Evolutionary conservation across 2,113 vertebrate species (phyloP), one percentile per base, ranked within the genome.

Genomic region (Chaetops frenatus): DNA sequence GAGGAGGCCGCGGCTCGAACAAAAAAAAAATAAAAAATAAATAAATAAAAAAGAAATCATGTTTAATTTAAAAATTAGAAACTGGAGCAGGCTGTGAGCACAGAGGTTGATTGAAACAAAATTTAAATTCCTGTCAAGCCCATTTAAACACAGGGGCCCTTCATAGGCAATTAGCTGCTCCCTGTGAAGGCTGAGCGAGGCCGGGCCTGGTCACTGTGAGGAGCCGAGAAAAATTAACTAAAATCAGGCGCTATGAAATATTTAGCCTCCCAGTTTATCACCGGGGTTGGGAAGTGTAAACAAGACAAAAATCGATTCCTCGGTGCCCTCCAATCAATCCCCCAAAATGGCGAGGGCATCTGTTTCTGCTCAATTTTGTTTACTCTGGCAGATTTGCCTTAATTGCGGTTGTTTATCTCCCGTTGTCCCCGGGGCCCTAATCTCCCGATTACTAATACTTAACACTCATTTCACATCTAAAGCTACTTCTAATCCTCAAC

Each of bases 261-360:
- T 98, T 97, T 95, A 97, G 96, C 97, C 96, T 97, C 97, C 96
- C 90, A 91, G 97, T 97, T 96, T 97, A 98, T 97, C 97, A 97
- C 96, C 45, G 98, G 98, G 98, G 97, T 97, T 95, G 96, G 98
- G 98, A 99, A 98, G 98, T 99, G 98, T 99, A 99, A 99, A 99
- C 98, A 98, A 99, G 98, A 99, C 98, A 98, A 98, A 98, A 98
- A 98, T 98, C 98, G 97, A 98, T 98, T 98, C 98, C 98, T 98
- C 93, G 95, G 98, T 98, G 97, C 98, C 98, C 98, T 98, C 97
- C 96, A 98, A 98, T 98, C 98, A 98, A 98, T 98, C 97, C 97
- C 98, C 98, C 95, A 97, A 98, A 98, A 98, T 97, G 98, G 97
- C 94, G 83, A 94, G 97, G 98, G 98, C 98, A 98, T 98, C 98